Conservation (phyloP, 2,888 invertebrate species). For the Neoitamus cyanurus region DNA sequence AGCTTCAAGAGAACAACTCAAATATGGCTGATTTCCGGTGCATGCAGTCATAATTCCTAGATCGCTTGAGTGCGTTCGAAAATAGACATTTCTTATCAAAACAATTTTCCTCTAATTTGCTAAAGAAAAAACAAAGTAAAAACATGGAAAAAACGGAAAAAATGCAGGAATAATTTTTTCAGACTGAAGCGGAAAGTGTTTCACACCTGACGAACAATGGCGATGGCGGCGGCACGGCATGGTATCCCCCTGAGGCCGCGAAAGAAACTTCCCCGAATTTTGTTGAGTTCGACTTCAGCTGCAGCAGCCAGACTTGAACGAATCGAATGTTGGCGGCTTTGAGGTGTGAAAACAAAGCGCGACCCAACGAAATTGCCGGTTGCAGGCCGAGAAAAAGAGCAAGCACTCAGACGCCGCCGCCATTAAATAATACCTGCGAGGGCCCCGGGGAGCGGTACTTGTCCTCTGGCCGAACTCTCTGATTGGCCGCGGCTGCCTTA, state of each 20-base stretch:
- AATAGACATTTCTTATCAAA: slow-evolving; percentile 27
- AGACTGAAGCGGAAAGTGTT: slow-evolving; percentile 25
- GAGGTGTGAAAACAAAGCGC: slow-evolving; percentile 35
- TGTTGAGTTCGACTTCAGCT: not conserved
- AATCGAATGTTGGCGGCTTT: slow-evolving; percentile 39
- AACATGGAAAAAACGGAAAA: not conserved
- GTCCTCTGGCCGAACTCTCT: not conserved
- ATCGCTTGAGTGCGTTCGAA: slow-evolving; percentile 21
- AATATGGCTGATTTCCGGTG: not conserved
- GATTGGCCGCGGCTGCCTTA: slow-evolving; percentile 27
- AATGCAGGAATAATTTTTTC: slow-evolving; percentile 1
- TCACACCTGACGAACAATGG: slow-evolving; percentile 26
- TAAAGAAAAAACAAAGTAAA: not conserved
- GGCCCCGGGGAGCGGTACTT: not conserved
- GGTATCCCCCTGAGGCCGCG: not conserved
- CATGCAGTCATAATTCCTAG: not conserved
- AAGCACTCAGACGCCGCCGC: not conserved
- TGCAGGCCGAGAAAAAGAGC: not conserved
- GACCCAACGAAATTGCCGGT: slow-evolving; percentile 18
- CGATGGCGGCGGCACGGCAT: not conserved
- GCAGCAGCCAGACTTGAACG: slow-evolving; percentile 9
- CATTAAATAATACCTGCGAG: slow-evolving; percentile 10
- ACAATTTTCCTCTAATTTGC: not conserved
- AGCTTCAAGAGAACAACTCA: not conserved
- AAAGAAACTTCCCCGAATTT: not conserved